Evolutionary conservation across 1,140 invertebrate genomes (phyloP).

Genomic region (Harlomillsia oculata): DNA sequence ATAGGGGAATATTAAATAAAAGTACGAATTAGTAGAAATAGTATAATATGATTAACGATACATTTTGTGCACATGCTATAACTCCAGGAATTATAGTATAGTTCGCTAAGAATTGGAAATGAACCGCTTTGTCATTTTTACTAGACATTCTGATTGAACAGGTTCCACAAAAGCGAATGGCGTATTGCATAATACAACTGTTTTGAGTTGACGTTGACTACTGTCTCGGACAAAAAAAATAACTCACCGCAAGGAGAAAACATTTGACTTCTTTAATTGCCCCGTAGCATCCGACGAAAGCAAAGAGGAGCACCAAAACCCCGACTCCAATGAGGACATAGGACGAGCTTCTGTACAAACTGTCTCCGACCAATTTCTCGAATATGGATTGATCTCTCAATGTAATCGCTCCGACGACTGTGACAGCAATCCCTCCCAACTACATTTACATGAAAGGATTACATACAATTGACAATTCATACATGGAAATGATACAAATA

Average conservation of each 20-base stretch:
- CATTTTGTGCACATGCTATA: no score
- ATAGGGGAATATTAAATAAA: conserved; percentile 17
- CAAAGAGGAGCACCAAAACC: conserved; percentile 61
- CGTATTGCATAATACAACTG: no score
- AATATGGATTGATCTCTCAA: conserved; percentile 70
- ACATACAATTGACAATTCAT: background rate
- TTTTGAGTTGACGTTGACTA: background rate
- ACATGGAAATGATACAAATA: background rate
- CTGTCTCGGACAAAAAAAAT: background rate
- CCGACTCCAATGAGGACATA: conserved; percentile 72
- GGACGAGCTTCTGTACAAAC: conserved; percentile 69
- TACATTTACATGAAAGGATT: conserved; percentile 42
- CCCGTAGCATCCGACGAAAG: conserved; percentile 75
- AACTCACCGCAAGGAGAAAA: conserved; percentile 68
- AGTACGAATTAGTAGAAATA: background rate
- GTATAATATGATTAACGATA: no score
- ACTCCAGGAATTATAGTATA: no score
- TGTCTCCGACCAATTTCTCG: conserved; percentile 67
- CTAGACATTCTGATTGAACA: no score
- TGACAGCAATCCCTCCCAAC: conserved; percentile 66
- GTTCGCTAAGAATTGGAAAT: background rate
- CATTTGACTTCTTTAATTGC: conserved; percentile 80
- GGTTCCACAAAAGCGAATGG: no score
- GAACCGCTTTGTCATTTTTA: no score
- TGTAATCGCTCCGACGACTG: conserved; percentile 68